Percentiles rank a stretch among this genome's conserved stretches.
These are phyloP conservation scores for Cheilosia vernalis DNA, from an alignment of 2,888 invertebrate genomes.

Conservation along the genomic window DNA sequence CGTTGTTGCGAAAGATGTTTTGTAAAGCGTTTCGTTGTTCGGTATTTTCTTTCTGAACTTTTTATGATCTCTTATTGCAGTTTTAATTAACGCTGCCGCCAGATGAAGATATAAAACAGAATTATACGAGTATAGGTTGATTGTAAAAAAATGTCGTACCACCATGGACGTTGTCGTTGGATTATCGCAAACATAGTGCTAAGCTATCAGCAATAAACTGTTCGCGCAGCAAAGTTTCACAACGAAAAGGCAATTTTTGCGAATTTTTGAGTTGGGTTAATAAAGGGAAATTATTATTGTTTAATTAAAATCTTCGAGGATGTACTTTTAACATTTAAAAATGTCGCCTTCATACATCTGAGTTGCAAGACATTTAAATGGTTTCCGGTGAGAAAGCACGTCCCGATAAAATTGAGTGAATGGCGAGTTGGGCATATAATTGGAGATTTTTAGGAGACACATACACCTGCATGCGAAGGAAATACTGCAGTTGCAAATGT, in stretches of 20 bases:
- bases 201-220: slow-evolving; percentile 47
- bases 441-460: too few species aligned
- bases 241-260: slow-evolving; percentile 16
- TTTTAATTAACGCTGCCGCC: slow-evolving; percentile 44
- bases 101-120: slow-evolving; percentile 24
- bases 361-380: too few species aligned
- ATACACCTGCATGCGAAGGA: too few species aligned
- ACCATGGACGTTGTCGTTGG: slow-evolving; percentile 46
- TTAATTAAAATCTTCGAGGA: slow-evolving; percentile 10
- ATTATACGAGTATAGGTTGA: not conserved
- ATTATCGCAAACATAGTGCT: slow-evolving; percentile 30
- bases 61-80: slow-evolving; percentile 53
- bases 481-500: too few species aligned
- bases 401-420: too few species aligned
- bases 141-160: slow-evolving; percentile 22
- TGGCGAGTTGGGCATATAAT: too few species aligned
- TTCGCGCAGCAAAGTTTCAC: slow-evolving; percentile 26
- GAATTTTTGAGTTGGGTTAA: slow-evolving; percentile 7
- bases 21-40: slow-evolving; percentile 17
- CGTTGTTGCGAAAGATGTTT: not conserved
- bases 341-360: not conserved
- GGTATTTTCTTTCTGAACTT: slow-evolving; percentile 14
- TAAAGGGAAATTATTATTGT: not conserved
- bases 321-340: not conserved
- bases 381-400: too few species aligned